A percentile compares a stretch with the other conserved stretches of the same genome.
These are phyloP conservation scores for Callopanchax toddi DNA, from an alignment of 2,113 vertebrate species.

Conservation along the genomic window DNA sequence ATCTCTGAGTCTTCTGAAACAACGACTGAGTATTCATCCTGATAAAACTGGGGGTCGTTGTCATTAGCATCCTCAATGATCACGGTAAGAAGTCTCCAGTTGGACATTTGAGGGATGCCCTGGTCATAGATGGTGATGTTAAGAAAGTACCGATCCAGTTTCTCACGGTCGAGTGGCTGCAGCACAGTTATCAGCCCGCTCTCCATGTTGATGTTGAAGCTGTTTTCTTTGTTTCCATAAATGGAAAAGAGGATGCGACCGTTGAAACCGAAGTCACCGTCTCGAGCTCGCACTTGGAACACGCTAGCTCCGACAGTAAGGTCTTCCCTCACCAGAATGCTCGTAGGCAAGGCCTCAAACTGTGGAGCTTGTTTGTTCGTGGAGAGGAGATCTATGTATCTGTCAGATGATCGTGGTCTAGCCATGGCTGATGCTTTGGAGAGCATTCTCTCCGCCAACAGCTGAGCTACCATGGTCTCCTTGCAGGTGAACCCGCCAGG, in stretches of 20 bases:
- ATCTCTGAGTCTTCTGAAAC: conserved; percentile 87
- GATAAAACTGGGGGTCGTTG: conserved; percentile 88
- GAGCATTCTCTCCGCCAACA: conserved; percentile 91
- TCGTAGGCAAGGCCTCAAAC: conserved; percentile 93
- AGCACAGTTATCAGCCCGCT: conserved; percentile 88
- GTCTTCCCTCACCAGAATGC: conserved; percentile 90
- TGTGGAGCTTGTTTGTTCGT: conserved; percentile 91
- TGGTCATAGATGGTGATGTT: conserved; percentile 96
- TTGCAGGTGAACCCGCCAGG: conserved; percentile 89
- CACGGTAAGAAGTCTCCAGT: conserved; percentile 89
- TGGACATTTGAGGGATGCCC: conserved; percentile 88
- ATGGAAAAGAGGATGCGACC: conserved; percentile 91
- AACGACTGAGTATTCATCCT: conserved; percentile 84
- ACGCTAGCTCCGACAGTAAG: conserved; percentile 85
- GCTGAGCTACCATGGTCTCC: conserved; percentile 92
- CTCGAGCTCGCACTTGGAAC: conserved; percentile 88
- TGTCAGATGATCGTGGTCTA: conserved; percentile 82
- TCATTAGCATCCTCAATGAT: conserved; percentile 94
- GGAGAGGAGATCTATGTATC: conserved; percentile 87
- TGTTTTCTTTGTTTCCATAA: conserved; percentile 90
- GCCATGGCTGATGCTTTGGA: conserved; percentile 88
- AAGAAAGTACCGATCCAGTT: conserved; percentile 88
- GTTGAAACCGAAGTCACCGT: conserved; percentile 91
- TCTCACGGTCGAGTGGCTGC: conserved; percentile 91
- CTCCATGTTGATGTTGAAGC: conserved; percentile 92